These are phyloP conservation scores for Neoitamus cyanurus DNA, from an alignment of 2,888 invertebrate species.

Conservation along the genomic window DNA sequence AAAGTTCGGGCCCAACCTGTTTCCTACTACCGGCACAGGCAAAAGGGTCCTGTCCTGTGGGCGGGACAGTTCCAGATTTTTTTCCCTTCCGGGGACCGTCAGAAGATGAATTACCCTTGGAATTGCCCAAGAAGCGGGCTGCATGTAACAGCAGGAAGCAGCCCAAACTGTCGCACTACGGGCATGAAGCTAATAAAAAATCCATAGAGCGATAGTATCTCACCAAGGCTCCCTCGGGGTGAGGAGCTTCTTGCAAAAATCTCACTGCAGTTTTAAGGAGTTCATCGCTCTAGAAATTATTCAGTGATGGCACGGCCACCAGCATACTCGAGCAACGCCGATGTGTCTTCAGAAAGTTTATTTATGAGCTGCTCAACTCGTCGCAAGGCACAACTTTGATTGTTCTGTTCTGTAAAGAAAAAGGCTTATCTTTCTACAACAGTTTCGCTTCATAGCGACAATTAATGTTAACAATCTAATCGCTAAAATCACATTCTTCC, in stretches of 20 bases:
- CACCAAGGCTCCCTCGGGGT: not conserved
- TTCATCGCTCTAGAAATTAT: not conserved
- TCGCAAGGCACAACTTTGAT: too few species aligned
- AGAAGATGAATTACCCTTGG: not conserved
- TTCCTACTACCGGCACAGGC: not conserved
- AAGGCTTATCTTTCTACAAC: too few species aligned
- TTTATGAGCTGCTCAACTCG: too few species aligned
- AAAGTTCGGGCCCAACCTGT: conserved; percentile 1
- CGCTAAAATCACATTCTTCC: too few species aligned
- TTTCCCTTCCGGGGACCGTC: not conserved
- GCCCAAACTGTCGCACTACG: not conserved
- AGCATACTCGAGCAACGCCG: too few species aligned
- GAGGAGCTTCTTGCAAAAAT: not conserved
- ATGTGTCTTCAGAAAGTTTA: too few species aligned
- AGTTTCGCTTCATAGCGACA: too few species aligned
- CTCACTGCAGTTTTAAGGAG: not conserved
- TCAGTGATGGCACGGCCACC: too few species aligned
- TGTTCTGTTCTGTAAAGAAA: too few species aligned
- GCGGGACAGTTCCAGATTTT: not conserved
- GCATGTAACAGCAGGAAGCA: not conserved
- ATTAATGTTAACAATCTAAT: too few species aligned
- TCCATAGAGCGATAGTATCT: not conserved
- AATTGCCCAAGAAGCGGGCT: not conserved
- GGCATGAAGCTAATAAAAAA: not conserved
- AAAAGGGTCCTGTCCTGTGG: not conserved